Base-by-base conservation (phyloP, 2,113 vertebrate genomes). In the Jacana jacana region DNA sequence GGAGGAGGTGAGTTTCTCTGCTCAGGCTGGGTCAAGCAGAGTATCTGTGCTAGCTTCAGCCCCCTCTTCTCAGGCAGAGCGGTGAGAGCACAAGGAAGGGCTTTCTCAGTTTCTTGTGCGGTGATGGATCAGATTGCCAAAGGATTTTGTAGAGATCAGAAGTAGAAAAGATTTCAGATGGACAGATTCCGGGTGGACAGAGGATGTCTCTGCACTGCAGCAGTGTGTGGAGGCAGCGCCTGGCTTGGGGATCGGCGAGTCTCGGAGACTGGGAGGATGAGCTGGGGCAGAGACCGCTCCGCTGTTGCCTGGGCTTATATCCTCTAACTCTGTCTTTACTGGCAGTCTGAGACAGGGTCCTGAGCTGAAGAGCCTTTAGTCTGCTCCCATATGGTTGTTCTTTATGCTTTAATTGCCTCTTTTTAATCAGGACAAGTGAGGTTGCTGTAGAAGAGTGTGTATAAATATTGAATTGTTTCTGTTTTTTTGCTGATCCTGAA, bases 181-280 rank as follows among this genome's bases (percentile, higher is more conserved):
- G 65, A 5, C 5, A 5, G 5, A 51, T 68, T 51, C 11, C 6
- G 54, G 48, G 51, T 33, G 70, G 44, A 27, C 20, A 5, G 89
- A 46, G 73, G 48, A 30, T 22, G 84, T 44, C 44, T 76, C 4
- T 37, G 69, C 30, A 0, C 30, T 24, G 82, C 76, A 58, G 66
- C 55, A 3, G 75, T 1, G 35, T 11, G 2, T 3, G 44, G 54
- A 48, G 71, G 55, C 55, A 84, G 42, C 0, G 4, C 22, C 52
- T 0, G 0, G 35, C 71, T 65, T 24, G 1, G n/a, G 20, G 65
- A 84, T 68, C 42, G 0, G 0, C 0, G 0, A 27, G 23, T 16
- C 11, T 0, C 42, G 1, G 61, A 14, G 58, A 2, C 9, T 40
- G 81, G 30, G 24, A 33, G 82, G 72, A 51, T 93, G 76, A 66